Conservation (phyloP, 2,113 vertebrate species). For the Eretmodus cyanostictus region DNA sequence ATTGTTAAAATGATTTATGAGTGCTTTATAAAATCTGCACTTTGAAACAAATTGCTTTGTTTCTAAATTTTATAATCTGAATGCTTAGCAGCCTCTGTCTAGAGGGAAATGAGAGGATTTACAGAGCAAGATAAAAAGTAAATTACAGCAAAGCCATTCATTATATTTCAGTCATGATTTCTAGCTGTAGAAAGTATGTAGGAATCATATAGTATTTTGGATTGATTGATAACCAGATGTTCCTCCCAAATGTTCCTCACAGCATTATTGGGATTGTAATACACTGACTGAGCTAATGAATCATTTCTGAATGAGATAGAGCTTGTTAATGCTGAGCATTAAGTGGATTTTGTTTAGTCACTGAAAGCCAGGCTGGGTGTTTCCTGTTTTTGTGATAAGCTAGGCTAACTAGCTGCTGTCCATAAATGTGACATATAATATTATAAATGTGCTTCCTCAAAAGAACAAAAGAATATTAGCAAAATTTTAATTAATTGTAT, state of each 20-base stretch:
- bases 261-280: background rate
- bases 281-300: background rate
- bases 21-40: background rate
- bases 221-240: background rate
- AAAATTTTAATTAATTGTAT: background rate
- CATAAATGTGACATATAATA: background rate
- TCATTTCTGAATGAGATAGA: background rate
- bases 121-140: background rate
- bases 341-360: background rate
- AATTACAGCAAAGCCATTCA: background rate
- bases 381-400: background rate
- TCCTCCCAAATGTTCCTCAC: background rate
- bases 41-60: background rate
- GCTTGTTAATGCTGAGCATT: background rate
- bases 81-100: background rate
- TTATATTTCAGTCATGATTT: background rate
- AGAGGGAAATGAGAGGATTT: background rate
- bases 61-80: background rate
- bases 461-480: background rate
- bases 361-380: background rate
- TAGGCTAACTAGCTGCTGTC: background rate
- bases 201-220: background rate
- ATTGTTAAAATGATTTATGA: background rate
- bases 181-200: background rate
- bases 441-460: background rate